These are phyloP conservation scores for Tympanoctomys barrerae DNA, from an alignment of 2,797 vertebrate genomes.

Conservation along the genomic window DNA sequence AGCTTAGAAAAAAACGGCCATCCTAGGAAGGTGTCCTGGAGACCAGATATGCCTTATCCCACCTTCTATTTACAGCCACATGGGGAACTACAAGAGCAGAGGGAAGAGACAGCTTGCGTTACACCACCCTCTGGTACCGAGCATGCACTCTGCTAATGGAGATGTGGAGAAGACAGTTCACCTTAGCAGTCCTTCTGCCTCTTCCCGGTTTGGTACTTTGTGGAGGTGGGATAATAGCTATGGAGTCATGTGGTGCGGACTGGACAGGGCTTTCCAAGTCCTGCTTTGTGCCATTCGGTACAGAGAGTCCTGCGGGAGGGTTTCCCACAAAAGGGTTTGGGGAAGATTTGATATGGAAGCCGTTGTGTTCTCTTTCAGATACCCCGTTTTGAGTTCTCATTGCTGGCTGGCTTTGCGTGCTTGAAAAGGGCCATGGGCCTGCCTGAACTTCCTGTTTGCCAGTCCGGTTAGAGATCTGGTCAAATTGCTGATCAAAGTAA, in stretches of 20 bases:
- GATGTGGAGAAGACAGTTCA: constrained; percentile 89
- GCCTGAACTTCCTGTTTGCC: constrained; percentile 91
- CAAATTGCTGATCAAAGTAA: constrained; percentile 91
- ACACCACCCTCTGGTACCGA: constrained; percentile 81
- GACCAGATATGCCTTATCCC: constrained; percentile 40
- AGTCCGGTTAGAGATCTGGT: constrained; percentile 93
- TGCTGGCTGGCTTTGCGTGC: constrained; percentile 85
- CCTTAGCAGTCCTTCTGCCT: constrained; percentile 96
- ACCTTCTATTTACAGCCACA: constrained; percentile 74
- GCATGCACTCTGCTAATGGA: constrained; percentile 84
- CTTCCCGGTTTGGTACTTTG: constrained; percentile 95
- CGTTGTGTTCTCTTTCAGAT: constrained; percentile 91
- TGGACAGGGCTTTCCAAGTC: constrained; percentile 87
- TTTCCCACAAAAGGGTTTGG: constrained; percentile 92
- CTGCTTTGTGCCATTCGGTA: constrained; percentile 90
- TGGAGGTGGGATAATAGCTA: constrained; percentile 96
- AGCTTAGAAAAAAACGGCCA: constrained; percentile 55
- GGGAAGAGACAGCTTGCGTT: constrained; percentile 68
- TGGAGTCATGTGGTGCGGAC: constrained; percentile 91
- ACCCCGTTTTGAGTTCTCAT: constrained; percentile 88
- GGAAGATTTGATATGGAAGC: constrained; percentile 84
- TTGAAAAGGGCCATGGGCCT: constrained; percentile 93
- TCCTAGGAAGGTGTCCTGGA: constrained; percentile 56
- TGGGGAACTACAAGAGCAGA: constrained; percentile 59
- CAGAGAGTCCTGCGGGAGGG: constrained; percentile 85